Conservation (phyloP, 2,888 invertebrate genomes). For the Mimas tiliae region DNA sequence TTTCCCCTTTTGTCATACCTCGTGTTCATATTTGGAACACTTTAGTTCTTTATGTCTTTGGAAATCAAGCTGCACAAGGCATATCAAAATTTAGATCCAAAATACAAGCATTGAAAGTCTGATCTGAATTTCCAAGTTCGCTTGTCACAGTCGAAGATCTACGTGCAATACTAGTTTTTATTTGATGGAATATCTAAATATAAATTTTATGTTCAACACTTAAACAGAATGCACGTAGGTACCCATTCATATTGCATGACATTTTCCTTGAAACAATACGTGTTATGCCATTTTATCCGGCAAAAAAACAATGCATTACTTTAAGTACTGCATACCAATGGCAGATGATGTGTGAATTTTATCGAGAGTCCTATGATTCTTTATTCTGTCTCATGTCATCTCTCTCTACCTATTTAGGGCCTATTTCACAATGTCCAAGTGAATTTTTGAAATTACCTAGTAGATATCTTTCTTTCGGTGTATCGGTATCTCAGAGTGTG, state of each 20-base stretch:
- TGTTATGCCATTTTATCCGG: background rate
- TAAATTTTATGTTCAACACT: background rate
- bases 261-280: constrained; percentile 17
- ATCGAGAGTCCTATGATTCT: background rate
- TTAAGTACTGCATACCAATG: background rate
- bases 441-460: too few species aligned
- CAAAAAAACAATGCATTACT: too few species aligned
- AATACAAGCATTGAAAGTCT: background rate
- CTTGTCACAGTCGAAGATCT: background rate
- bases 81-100: background rate
- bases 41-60: too few species aligned
- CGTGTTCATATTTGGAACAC: too few species aligned
- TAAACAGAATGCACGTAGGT: background rate
- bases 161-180: background rate
- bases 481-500: too few species aligned
- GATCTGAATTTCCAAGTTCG: background rate
- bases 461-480: too few species aligned
- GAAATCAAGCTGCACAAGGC: too few species aligned
- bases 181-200: background rate
- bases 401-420: too few species aligned
- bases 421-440: too few species aligned
- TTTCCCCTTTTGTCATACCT: too few species aligned
- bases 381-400: too few species aligned
- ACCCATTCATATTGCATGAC: background rate
- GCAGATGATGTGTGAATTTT: background rate